Percentiles rank a stretch among this genome's conserved stretches.
Conservation (phyloP, 2,113 vertebrate genomes). For the Sisor rabdophorus region DNA sequence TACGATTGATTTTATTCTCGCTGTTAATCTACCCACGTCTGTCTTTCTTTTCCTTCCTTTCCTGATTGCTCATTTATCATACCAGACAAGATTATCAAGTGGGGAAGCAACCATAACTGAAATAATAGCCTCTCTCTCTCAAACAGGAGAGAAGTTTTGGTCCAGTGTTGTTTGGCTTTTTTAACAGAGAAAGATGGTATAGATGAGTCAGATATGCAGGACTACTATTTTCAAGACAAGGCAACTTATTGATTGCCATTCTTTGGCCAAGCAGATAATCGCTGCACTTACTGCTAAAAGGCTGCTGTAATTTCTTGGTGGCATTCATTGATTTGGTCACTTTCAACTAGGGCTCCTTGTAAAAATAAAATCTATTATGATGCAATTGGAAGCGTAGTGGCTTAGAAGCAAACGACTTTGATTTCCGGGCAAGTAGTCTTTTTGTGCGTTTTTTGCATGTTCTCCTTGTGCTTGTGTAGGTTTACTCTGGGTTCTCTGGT, state of each 20-base stretch:
- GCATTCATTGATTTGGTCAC: neutral
- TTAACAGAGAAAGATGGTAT: conserved; percentile 37
- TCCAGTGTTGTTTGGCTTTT: conserved; percentile 33
- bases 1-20: conserved; percentile 40
- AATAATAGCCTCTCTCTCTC: conserved; percentile 34
- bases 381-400: neutral
- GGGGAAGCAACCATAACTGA: conserved; percentile 15
- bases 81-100: conserved; percentile 9
- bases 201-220: conserved; percentile 50
- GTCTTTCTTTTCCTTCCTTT: neutral
- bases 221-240: conserved; percentile 55
- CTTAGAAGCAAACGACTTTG: too few species aligned
- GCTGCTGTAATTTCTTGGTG: neutral
- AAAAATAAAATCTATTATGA: neutral
- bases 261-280: conserved; percentile 46
- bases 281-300: neutral
- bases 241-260: conserved; percentile 41
- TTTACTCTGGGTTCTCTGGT: too few species aligned
- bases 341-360: neutral
- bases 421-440: too few species aligned
- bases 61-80: conserved; percentile 5
- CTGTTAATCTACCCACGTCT: conserved; percentile 9
- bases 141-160: conserved; percentile 4
- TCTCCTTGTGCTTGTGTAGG: too few species aligned
- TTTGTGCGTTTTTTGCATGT: too few species aligned